Evolutionary conservation across 2,113 vertebrate species (phyloP), one percentile per base, ranked within the genome.

Genomic region (Otus sunia): DNA sequence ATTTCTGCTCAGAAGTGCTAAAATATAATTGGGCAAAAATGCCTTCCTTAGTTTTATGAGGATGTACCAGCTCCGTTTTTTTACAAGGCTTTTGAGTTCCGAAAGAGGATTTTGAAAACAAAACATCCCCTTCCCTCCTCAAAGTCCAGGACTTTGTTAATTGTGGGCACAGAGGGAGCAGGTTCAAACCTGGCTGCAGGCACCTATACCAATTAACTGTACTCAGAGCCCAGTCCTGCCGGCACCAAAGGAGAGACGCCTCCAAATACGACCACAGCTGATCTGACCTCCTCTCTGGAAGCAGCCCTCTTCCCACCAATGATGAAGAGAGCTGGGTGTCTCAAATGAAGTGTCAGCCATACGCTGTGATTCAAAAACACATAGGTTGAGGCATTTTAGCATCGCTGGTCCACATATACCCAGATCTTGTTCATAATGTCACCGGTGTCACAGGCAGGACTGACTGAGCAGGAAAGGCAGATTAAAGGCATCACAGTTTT

Each of bases 11-110:
- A n/a, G 50, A 71, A 85, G 74, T 62, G 77, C 53, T 90, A 94
- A 95, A 91, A 90, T 34, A 62, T 71, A 91, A 94, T 62, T 76
- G 87, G 83, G 41, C 7, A 76, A 83, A 94, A 92, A 74, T 23
- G 15, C 37, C 52, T 49, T 75, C 62, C 53, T 89, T 56, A 47
- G 53, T 47, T 96, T 92, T 62, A 74, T 25, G 13, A 89, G 66
- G 41, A 58, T 64, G n/a, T 55, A 89, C 64, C 50, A 84, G 64
- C 56, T 71, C 39, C 1, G 5, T 14, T 60, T 49, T 82, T 87
- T 62, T 20, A 84, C 29, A 26, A 25, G 14, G 39, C 23, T 63
- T 89, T 15, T 64, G n/a, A 71, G 56, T 39, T 94, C 17, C 68
- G 52, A 53, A 83, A 69, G n/a, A 69, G 6, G 6, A 29, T 41